Conservation (phyloP, 2,113 vertebrate genomes). For the Campylomormyrus numenius region DNA sequence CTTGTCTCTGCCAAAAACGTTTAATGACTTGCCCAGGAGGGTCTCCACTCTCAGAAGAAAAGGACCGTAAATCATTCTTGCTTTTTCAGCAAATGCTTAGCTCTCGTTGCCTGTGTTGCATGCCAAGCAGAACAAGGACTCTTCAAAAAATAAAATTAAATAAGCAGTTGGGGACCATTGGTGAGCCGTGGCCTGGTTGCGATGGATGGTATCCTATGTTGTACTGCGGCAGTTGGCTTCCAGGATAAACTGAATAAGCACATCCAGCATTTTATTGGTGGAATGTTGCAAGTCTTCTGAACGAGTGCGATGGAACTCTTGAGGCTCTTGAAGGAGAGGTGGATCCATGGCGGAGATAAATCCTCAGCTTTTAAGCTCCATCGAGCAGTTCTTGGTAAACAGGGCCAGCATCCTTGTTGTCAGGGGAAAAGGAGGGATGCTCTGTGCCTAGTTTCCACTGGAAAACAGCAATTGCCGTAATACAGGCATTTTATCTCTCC, state of each 20-base stretch:
- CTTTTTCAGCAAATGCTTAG: conserved; percentile 12
- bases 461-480: conserved; percentile 34
- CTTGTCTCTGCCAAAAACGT: neutral
- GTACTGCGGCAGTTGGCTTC: neutral
- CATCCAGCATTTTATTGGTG: neutral
- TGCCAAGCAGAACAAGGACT: neutral
- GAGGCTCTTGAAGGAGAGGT: neutral
- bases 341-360: conserved; percentile 10
- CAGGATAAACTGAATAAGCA: neutral
- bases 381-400: conserved; percentile 22
- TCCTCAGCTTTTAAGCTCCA: neutral
- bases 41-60: neutral
- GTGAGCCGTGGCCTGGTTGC: neutral
- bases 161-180: neutral
- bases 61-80: conserved; percentile 3
- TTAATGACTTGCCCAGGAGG: conserved; percentile 9
- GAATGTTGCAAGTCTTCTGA: neutral
- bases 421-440: neutral
- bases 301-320: neutral
- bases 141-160: neutral
- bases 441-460: neutral
- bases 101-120: neutral
- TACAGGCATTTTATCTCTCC: conserved; percentile 38
- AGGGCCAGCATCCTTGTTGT: conserved; percentile 20
- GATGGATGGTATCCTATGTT: neutral